Evolutionary conservation across 2,797 vertebrate species (phyloP).

Genomic region (Lepus townsendii): DNA sequence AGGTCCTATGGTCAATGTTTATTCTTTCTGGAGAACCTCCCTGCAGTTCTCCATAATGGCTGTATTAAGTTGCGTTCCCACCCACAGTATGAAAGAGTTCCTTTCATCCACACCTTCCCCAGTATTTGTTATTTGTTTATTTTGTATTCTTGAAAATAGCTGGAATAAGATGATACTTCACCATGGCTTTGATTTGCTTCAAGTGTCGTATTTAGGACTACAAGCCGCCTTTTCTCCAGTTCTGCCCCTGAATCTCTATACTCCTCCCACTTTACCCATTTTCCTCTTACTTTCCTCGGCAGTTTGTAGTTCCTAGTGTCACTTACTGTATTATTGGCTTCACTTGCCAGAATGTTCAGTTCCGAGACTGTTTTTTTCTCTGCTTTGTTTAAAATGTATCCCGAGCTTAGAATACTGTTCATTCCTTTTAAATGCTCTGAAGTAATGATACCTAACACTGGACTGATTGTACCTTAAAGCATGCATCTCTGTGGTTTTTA

Average conservation of each 20-base stretch:
- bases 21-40: too few species aligned
- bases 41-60: too few species aligned
- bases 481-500: not conserved
- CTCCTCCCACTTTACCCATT: not conserved
- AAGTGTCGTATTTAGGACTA: not conserved
- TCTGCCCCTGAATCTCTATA: not conserved
- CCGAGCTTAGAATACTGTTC: not conserved
- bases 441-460: not conserved
- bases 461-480: not conserved
- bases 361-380: not conserved
- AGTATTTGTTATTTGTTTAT: too few species aligned
- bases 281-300: not conserved
- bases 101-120: too few species aligned
- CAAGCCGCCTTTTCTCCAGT: too few species aligned
- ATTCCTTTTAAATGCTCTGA: not conserved
- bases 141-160: too few species aligned
- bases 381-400: not conserved
- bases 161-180: too few species aligned
- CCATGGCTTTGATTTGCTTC: too few species aligned
- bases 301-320: not conserved
- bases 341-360: not conserved
- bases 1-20: too few species aligned
- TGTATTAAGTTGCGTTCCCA: too few species aligned
- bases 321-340: not conserved
- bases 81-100: too few species aligned